These are phyloP conservation scores for Pristionchus entomophagus DNA, from an alignment of 2,888 invertebrate species.

Conservation along the genomic window DNA sequence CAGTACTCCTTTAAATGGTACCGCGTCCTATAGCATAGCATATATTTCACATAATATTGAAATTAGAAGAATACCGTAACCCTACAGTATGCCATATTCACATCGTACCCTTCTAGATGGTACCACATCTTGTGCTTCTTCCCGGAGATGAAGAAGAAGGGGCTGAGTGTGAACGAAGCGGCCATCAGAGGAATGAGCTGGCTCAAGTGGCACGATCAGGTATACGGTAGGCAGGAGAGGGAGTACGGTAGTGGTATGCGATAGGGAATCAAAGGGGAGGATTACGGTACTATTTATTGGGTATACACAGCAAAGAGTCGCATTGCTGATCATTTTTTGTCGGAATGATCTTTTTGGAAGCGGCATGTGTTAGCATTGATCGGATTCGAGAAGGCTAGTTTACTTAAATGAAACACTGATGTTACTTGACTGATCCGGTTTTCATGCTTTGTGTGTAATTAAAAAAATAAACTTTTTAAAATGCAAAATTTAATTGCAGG, in stretches of 20 bases:
- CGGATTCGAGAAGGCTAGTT: too few relatives aligned
- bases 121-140: constrained; percentile 78
- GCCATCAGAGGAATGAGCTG: constrained; percentile 78
- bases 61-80: too few relatives aligned
- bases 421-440: too few relatives aligned
- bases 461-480: not conserved
- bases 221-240: too few relatives aligned
- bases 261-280: constrained; percentile 48
- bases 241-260: constrained; percentile 67
- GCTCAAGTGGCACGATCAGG: constrained; percentile 79
- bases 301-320: too few relatives aligned
- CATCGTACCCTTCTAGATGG: constrained; percentile 65
- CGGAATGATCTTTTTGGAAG: too few relatives aligned
- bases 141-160: constrained; percentile 69
- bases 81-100: not conserved
- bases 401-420: too few relatives aligned
- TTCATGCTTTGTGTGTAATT: not conserved
- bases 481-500: not conserved
- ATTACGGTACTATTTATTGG: constrained; percentile 43
- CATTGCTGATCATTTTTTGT: too few relatives aligned
- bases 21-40: too few relatives aligned
- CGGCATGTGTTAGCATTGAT: too few relatives aligned
- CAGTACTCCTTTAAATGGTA: too few relatives aligned
- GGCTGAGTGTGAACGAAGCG: constrained; percentile 67
- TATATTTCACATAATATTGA: too few relatives aligned